Evolutionary conservation across 2,888 invertebrate genomes (phyloP).

Genomic region (Agonum fuliginosum): DNA sequence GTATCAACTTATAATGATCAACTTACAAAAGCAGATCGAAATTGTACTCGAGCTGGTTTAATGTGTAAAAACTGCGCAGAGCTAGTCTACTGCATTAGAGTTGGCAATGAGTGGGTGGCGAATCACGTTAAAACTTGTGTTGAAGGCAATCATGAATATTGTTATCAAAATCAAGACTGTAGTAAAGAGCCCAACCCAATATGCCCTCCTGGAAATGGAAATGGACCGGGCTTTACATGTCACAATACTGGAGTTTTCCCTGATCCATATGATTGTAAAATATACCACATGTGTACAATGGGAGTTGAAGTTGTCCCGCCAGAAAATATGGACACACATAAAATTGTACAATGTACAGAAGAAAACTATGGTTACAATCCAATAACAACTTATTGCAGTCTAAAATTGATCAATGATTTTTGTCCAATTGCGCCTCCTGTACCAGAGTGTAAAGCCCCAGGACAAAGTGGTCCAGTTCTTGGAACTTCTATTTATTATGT

Average conservation of each 20-base stretch:
- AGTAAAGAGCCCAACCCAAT: not conserved
- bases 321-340: too few relatives aligned
- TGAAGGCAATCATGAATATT: not conserved
- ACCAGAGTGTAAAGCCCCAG: slow-evolving; percentile 41
- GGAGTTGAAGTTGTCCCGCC: too few relatives aligned
- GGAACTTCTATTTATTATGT: slow-evolving; percentile 60
- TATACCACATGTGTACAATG: not conserved
- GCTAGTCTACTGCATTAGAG: not conserved
- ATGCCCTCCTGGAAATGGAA: not conserved
- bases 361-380: slow-evolving; percentile 17
- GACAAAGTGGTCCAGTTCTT: slow-evolving; percentile 42
- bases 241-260: not conserved
- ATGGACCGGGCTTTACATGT: not conserved
- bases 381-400: slow-evolving; percentile 12
- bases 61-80: not conserved
- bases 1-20: too few relatives aligned
- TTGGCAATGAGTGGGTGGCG: not conserved
- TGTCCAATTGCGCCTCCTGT: slow-evolving; percentile 37
- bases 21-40: not conserved
- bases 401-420: not conserved
- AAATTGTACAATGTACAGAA: not conserved
- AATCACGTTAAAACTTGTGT: not conserved
- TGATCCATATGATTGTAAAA: slow-evolving; percentile 5
- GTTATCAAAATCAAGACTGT: not conserved
- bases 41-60: not conserved